Conservation (phyloP, 2,888 invertebrate species). For the Bruchidius siliquastri region DNA sequence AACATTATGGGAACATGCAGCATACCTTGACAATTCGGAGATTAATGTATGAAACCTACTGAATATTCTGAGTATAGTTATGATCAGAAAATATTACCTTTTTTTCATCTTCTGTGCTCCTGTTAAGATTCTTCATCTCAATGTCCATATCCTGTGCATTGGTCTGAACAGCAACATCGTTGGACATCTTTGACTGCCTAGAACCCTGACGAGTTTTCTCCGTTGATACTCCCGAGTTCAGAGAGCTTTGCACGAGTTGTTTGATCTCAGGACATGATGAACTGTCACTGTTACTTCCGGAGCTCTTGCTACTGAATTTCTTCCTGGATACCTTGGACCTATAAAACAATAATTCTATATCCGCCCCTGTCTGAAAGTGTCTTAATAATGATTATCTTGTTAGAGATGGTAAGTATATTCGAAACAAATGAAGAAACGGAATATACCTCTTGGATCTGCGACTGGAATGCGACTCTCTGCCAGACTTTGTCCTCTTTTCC, state of each 20-base stretch:
- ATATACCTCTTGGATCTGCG: slow-evolving; percentile 21
- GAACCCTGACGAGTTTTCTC: slow-evolving; percentile 44
- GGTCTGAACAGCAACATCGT: slow-evolving; percentile 57
- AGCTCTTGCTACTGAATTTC: slow-evolving; percentile 28
- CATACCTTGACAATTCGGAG: too few relatives aligned
- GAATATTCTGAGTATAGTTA: not conserved
- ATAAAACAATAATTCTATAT: too few relatives aligned
- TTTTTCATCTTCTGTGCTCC: slow-evolving; percentile 27
- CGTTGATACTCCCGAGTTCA: slow-evolving; percentile 48
- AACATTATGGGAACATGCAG: too few relatives aligned
- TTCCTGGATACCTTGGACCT: slow-evolving; percentile 25
- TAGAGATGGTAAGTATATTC: too few relatives aligned
- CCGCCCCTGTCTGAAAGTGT: too few relatives aligned
- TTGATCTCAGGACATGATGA: slow-evolving; percentile 50
- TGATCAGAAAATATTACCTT: not conserved
- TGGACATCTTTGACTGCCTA: slow-evolving; percentile 46
- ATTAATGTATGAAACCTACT: too few relatives aligned
- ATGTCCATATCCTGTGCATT: slow-evolving; percentile 50
- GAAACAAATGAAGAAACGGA: not conserved
- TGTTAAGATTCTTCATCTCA: slow-evolving; percentile 22
- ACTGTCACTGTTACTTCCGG: slow-evolving; percentile 33
- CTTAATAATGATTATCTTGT: too few relatives aligned
- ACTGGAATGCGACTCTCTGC: slow-evolving; percentile 30
- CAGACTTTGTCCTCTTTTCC: slow-evolving; percentile 29
- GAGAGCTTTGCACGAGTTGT: slow-evolving; percentile 46